phyloP scores from a whole-genome alignment of 2,888 invertebrate species.

The Polyommatus icarus region DNA sequence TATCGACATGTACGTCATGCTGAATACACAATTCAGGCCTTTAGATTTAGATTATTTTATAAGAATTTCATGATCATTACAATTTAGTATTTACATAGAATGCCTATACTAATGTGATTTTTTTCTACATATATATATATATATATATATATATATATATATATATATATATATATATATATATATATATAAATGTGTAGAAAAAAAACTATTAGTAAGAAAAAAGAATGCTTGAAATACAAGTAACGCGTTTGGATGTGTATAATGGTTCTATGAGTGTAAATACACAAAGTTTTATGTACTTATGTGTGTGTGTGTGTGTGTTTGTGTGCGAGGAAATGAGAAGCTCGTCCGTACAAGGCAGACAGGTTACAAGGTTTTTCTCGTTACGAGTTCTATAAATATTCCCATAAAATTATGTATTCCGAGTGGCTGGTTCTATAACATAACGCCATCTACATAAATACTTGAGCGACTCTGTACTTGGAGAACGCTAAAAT shows the following conservation, averaged over 20 bases:
- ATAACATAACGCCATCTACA: constrained; percentile 18
- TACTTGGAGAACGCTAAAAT: background rate
- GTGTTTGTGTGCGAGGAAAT: constrained; percentile 15
- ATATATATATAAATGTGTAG: too few species aligned
- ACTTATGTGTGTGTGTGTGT: background rate
- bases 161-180: too few species aligned
- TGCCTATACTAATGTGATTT: background rate
- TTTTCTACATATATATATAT: too few species aligned
- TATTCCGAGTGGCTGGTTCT: constrained; percentile 29
- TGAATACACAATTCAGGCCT: background rate
- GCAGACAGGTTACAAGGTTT: constrained; percentile 31
- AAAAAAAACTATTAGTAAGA: background rate
- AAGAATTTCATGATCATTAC: background rate
- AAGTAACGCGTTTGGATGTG: background rate
- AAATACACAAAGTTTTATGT: background rate
- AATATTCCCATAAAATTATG: constrained; percentile 31
- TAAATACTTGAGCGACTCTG: constrained; percentile 19
- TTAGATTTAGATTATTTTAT: background rate
- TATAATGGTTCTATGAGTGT: background rate
- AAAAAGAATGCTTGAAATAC: background rate
- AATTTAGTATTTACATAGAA: too few species aligned
- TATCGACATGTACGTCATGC: too few species aligned
- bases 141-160: too few species aligned
- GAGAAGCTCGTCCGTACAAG: constrained; percentile 31
- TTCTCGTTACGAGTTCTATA: constrained; percentile 31